These are phyloP conservation scores for Bombus vancouverensis DNA, from an alignment of 1,140 invertebrate genomes.

Conservation along the genomic window DNA sequence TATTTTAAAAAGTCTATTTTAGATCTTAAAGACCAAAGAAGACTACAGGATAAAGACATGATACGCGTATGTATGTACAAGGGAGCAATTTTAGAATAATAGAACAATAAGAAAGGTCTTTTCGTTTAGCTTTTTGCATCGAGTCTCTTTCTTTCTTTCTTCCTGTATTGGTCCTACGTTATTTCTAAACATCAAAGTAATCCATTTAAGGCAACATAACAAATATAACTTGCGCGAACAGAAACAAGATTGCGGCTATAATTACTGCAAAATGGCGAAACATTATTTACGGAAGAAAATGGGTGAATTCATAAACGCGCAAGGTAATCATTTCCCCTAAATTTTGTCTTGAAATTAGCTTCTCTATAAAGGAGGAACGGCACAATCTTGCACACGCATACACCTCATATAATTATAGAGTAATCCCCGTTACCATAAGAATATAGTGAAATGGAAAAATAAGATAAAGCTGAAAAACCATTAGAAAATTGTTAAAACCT, in stretches of 20 bases:
- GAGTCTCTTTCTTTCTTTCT: no score
- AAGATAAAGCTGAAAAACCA: neutral
- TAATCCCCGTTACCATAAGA: neutral
- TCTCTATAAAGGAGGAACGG: neutral
- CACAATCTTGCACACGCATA: neutral
- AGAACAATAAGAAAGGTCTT: no score
- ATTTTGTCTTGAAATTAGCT: conserved; percentile 10
- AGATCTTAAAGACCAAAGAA: neutral
- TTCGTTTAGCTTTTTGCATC: no score
- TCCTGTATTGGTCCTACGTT: no score
- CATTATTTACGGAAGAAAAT: conserved; percentile 1
- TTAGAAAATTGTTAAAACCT: neutral
- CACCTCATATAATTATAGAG: neutral
- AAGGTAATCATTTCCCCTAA: neutral
- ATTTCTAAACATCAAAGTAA: neutral
- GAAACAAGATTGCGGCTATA: neutral
- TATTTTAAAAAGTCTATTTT: neutral
- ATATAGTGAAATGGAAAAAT: neutral
- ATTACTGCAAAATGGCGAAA: conserved; percentile 4
- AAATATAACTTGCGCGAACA: no score
- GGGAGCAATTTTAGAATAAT: no score
- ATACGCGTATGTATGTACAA: no score
- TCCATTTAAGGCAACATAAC: neutral
- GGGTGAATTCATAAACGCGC: conserved; percentile 3
- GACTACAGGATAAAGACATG: no score